Base-by-base conservation (phyloP, 2,888 invertebrate species). In the Acronicta aceris region DNA sequence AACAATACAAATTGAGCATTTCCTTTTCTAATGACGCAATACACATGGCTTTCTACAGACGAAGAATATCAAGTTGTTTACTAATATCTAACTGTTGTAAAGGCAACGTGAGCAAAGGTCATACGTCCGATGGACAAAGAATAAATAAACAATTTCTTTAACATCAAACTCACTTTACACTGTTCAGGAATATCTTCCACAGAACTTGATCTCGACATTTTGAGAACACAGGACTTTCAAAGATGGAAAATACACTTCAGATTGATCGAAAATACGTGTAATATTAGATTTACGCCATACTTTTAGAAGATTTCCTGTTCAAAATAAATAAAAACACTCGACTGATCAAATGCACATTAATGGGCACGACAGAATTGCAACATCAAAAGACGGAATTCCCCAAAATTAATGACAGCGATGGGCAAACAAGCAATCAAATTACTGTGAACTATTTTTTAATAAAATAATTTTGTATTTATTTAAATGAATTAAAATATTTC, bases 141-240 rank as follows among this genome's bases (percentile, higher is more conserved):
- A 79, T 74, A 79, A 70, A 74, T 74, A 73, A 78, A 75, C 71
- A 71, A 74, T 76, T 76, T 33, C 54, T 66, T 62, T 67, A 71
- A 55, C 38, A 52, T 52, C 47, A 54, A 74, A 83, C 86, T 84
- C 75, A 92, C 93, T 84, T 87, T 91, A 75, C 88, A 90, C 69
- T 92, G 93, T 33, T 94, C 93, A 12, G 90, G 91, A 68, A 93
- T 87, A 78, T 94, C 93, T 78, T 94, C 93, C 15, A 89, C 89
- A 13, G 93, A 93, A 81, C 92, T 93, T 56, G 89, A 88, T 60
- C 55, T 59, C 62, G 93, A 93, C 93, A 93, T 93, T 61, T 81
- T 86, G 62, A 57, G 48, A 12, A 51, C 58, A 50, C 48, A 57
- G 25, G 21, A 58, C 48, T 53, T 66, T 42, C 41, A 59, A 50